These are phyloP conservation scores for Otus sunia DNA, from an alignment of 2,113 vertebrate species.

Conservation along the genomic window DNA sequence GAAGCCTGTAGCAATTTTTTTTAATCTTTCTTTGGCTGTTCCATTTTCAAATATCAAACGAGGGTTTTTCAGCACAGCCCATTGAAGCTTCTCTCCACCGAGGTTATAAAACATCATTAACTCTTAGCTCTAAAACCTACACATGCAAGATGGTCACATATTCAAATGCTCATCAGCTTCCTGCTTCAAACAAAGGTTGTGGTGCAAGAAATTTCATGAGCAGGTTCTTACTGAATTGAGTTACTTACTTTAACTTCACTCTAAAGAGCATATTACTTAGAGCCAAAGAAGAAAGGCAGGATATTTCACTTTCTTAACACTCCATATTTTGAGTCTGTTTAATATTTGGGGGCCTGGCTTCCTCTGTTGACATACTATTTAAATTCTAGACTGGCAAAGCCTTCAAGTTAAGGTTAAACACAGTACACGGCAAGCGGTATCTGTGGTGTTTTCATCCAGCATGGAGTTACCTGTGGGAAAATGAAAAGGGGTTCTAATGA, in stretches of 20 bases:
- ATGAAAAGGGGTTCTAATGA: neutral
- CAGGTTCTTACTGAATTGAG: neutral
- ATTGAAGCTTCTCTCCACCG: slow-evolving; percentile 41
- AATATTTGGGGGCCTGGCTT: neutral
- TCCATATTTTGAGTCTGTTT: neutral
- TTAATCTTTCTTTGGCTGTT: slow-evolving; percentile 51
- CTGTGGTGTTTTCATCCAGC: neutral
- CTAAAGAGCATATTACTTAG: neutral
- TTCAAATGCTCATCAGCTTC: slow-evolving; percentile 19
- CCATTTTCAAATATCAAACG: slow-evolving; percentile 67
- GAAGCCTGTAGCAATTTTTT: slow-evolving; percentile 43
- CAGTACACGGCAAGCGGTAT: neutral
- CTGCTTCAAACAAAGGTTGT: slow-evolving; percentile 14
- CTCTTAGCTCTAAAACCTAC: slow-evolving; percentile 57
- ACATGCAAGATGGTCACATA: slow-evolving; percentile 18
- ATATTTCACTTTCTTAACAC: neutral
- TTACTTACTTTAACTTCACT: neutral
- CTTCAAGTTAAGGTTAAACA: neutral
- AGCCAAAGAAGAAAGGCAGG: neutral
- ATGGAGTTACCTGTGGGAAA: neutral
- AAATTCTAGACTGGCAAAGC: neutral
- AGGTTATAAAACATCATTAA: slow-evolving; percentile 55
- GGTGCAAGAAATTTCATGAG: neutral
- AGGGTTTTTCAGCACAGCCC: slow-evolving; percentile 45
- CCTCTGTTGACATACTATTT: neutral